Evolutionary conservation across 2,888 invertebrate species (phyloP), one percentile per base, ranked within the genome.

Genomic region (Eulithis testata): DNA sequence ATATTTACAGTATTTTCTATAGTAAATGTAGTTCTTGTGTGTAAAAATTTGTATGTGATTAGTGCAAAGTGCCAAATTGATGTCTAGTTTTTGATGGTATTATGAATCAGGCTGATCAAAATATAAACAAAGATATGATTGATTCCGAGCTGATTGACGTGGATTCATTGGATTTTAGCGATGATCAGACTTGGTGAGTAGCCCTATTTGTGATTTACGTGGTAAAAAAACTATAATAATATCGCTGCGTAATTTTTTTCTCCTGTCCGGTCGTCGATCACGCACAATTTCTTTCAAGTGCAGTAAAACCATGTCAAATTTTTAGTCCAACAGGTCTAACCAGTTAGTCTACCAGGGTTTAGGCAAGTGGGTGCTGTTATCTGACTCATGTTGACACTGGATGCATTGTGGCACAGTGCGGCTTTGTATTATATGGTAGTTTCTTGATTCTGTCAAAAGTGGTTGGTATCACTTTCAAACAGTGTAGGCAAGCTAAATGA

Each of bases 151-250:
- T 94, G 76, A 94, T 95, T 79, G 94, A 94, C 89, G 88, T 94
- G 82, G 91, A 91, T 81, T 86, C 93, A 76, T 85, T 94, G 76
- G 90, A 94, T 86, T 93, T 93, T 84, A 87, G 88, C 69, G 91
- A 94, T 85, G 91, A 94, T 81, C 94, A 95, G 88, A 94, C 94
- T 73, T 95, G 95, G 95, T 95, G 80, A 89, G 94, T 82, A 70
- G 64, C 14, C 53, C 44, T 61, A 7, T 47, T 55, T 62, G 44
- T 67, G 37, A 60, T 56, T 59, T 58, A 63, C 11, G 55, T 63
- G 21, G 11, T 44, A 31, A 9, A 56, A 9, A 64, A 66, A 71
- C 56, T 67, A 8, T 58, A 12, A 11, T 56, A 11, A 3, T 60
- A 58, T n/a, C 14, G 14, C 27, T 63, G 76, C 73, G 74, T 75